A percentile compares a stretch with the other conserved stretches of the same genome.
Evolutionary conservation across 2,888 invertebrate species (phyloP).

Genomic region (Cylloceria caligata): DNA sequence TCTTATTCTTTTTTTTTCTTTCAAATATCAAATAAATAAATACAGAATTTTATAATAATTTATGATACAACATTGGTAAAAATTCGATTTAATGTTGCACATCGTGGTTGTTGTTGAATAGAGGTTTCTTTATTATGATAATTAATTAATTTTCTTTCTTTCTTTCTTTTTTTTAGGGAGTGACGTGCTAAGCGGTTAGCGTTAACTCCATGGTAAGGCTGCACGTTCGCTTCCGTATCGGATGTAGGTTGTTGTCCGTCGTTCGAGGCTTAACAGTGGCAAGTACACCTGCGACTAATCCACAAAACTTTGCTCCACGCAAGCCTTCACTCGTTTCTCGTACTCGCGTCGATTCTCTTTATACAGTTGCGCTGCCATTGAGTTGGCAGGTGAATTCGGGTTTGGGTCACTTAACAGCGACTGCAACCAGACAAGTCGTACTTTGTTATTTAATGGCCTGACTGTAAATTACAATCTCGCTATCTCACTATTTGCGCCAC

Average conservation of each 20-base stretch:
- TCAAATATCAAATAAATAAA: constrained; percentile 82
- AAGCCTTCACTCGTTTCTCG: constrained; percentile 99
- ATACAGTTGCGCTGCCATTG: constrained; percentile 99
- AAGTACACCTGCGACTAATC: constrained; percentile 88
- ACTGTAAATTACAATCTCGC: constrained; percentile 30
- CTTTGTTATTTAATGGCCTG: constrained; percentile 57
- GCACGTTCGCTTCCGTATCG: constrained; percentile 78
- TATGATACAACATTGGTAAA: constrained; percentile 84
- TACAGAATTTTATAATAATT: constrained; percentile 84
- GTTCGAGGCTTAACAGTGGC: constrained; percentile 72
- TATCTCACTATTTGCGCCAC: constrained; percentile 13
- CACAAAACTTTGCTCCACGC: constrained; percentile 99
- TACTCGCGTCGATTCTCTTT: constrained; percentile 99
- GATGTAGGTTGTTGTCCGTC: constrained; percentile 76
- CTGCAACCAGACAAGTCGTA: constrained; percentile 88
- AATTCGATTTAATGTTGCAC: constrained; percentile 76
- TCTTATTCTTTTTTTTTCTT: constrained; percentile 63
- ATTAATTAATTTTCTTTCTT: constrained; percentile 50
- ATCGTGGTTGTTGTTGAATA: constrained; percentile 67
- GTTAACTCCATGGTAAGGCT: constrained; percentile 82
- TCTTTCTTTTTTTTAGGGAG: constrained; percentile 76
- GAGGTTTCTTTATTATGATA: constrained; percentile 67
- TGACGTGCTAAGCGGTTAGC: constrained; percentile 80
- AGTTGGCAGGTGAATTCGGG: constrained; percentile 99
- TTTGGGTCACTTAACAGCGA: constrained; percentile 99